Conservation (phyloP, 2,797 vertebrate species). For the Hypotaenidia okinawae region DNA sequence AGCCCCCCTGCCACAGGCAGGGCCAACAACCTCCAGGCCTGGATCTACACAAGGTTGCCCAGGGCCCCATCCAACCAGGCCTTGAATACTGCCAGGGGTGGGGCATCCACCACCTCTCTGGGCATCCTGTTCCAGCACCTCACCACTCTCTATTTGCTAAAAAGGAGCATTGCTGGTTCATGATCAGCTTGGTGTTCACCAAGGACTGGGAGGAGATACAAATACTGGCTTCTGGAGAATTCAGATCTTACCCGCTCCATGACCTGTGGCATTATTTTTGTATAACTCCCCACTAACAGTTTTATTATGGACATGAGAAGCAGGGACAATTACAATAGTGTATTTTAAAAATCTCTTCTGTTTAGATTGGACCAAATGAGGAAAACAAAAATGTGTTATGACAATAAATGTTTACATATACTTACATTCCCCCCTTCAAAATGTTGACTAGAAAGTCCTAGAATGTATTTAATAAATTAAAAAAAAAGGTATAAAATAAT, state of each 20-base stretch:
- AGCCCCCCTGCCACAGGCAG: no score
- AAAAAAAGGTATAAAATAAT: neutral
- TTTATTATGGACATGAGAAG: neutral
- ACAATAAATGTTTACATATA: neutral
- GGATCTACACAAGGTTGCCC: no score
- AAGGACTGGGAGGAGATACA: neutral
- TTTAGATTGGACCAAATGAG: neutral
- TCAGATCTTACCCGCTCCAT: neutral
- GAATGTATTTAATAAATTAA: neutral
- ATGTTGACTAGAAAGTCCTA: neutral
- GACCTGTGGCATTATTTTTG: neutral
- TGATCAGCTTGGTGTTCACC: neutral
- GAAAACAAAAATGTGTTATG: conserved; percentile 8
- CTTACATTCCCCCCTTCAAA: neutral
- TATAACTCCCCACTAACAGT: neutral
- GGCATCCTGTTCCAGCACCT: no score
- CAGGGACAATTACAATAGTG: neutral
- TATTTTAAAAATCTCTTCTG: neutral
- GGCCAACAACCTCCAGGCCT: no score
- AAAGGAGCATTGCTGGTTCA: neutral
- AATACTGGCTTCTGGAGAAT: neutral
- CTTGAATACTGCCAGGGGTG: no score
- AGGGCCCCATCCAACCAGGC: no score
- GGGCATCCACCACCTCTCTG: no score
- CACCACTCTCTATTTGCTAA: neutral